Conservation (phyloP, 2,113 vertebrate genomes). For the Neogobius melanostomus region DNA sequence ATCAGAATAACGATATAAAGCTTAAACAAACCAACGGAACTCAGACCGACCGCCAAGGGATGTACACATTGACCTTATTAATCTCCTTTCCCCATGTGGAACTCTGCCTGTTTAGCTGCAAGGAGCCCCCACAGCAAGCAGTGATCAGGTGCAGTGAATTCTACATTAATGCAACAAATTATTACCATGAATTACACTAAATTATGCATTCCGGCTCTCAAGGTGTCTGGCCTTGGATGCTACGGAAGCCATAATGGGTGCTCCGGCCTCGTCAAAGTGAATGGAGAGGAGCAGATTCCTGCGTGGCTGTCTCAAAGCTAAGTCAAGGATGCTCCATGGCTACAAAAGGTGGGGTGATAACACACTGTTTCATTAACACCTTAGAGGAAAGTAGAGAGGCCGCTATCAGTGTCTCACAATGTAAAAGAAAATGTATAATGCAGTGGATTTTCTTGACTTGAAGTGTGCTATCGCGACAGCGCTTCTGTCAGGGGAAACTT, state of each 20-base stretch:
- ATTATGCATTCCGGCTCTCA: conserved; percentile 43
- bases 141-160: conserved; percentile 37
- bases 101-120: conserved; percentile 2
- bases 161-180: conserved; percentile 46
- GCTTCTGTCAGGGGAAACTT: too few species aligned
- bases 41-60: background rate
- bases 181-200: conserved; percentile 55
- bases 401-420: background rate
- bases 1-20: too few species aligned
- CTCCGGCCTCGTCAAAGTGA: conserved; percentile 40
- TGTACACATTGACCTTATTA: conserved; percentile 8
- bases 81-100: conserved; percentile 6
- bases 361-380: conserved; percentile 24
- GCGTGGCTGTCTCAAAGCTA: conserved; percentile 26
- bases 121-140: conserved; percentile 19
- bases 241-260: conserved; percentile 29
- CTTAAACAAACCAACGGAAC: conserved; percentile 5
- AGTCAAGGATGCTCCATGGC: conserved; percentile 43
- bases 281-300: conserved; percentile 35
- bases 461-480: too few species aligned
- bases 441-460: too few species aligned
- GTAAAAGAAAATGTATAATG: too few species aligned
- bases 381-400: background rate
- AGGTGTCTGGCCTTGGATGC: conserved; percentile 37
- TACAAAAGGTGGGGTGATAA: conserved; percentile 37